Base-by-base conservation (phyloP, 2,113 vertebrate species). In the Scolopax mira region DNA sequence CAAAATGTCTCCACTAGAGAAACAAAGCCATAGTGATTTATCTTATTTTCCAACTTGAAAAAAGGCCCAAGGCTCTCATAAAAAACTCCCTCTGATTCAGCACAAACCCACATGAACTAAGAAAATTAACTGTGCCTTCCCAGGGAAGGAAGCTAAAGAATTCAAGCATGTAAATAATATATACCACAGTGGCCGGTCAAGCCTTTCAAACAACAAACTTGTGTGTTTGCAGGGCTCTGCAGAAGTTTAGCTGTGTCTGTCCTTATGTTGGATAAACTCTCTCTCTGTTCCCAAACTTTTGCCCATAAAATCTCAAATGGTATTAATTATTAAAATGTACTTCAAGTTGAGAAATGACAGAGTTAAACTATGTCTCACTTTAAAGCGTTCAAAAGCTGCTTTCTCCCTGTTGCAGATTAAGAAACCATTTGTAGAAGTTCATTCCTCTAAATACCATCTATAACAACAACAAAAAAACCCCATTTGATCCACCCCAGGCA, bases 21-120 rank as follows among this genome's bases (percentile, higher is more conserved):
- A 96, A 96, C 60, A 96, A 94, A 94, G 88, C 52, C 58, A 69
- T 33, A 88, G 61, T 84, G 93, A 96, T 93, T 95, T 95, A 93
- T 94, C 91, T 81, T 88, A 71, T 84, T 92, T 93, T 90, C 75
- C 82, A 92, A 72, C 64, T 79, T 84, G 27, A 91, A 90, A 88
- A 89, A 93, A 93, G 41, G 67, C 83, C 82, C 69, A 83, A 79
- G 71, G 88, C 65, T 74, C 85, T 55, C 88, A 85, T 93, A 94
- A 93, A 96, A 94, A 84, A 52, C 60, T 95, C 51, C 60, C 85
- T 74, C 88, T 81, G 72, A 97, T 90, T 89, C 90, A 94, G 73
- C 94, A 93, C 65, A 93, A 96, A 93, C 44, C 35, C 72, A 78
- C 69, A 49, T 23, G 58, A 92, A 86, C 66, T 55, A n/a, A 81